phyloP scores from a whole-genome alignment of 2,888 invertebrate genomes.

The Eristalis arbustorum region DNA sequence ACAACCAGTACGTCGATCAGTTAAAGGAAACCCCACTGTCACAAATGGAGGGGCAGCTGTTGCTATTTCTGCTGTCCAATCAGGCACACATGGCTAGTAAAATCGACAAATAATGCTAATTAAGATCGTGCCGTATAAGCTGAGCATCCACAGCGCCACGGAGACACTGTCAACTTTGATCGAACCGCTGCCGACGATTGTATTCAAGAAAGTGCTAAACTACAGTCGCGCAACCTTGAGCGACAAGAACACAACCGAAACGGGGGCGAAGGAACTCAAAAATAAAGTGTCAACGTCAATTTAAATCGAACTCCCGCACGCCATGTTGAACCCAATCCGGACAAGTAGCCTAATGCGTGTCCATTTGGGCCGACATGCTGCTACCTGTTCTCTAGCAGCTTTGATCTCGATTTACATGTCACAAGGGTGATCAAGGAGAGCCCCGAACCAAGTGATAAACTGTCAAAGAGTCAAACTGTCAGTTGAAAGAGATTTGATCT shows the following conservation, averaged over 20 bases:
- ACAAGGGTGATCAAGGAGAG: not conserved
- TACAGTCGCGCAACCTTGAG: not conserved
- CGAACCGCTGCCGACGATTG: conserved; percentile 11
- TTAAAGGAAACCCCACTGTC: conserved; percentile 11
- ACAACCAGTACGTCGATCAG: conserved; percentile 27
- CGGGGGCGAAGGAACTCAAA: not conserved
- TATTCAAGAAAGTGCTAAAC: conserved; percentile 1
- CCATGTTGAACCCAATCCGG: not conserved
- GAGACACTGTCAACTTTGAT: conserved; percentile 10
- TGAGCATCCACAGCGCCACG: not conserved
- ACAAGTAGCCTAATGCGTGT: conserved; percentile 24
- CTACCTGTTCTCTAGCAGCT: conserved; percentile 47
- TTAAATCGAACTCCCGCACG: conserved; percentile 19
- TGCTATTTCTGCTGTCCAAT: not conserved
- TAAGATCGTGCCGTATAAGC: conserved; percentile 21
- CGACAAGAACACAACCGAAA: not conserved
- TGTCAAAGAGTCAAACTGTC: conserved; percentile 12
- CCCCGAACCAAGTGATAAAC: not conserved
- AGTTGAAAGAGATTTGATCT: conserved; percentile 39
- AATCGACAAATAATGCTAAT: conserved; percentile 55
- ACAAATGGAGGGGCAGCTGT: not conserved
- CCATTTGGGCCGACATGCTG: conserved; percentile 7
- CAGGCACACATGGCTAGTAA: conserved; percentile 21
- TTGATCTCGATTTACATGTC: conserved; percentile 38
- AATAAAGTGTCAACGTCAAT: conserved; percentile 25